A percentile compares a stretch with the other conserved stretches of the same genome.
Conservation (phyloP, 2,888 invertebrate genomes). For the Phortica magna region DNA sequence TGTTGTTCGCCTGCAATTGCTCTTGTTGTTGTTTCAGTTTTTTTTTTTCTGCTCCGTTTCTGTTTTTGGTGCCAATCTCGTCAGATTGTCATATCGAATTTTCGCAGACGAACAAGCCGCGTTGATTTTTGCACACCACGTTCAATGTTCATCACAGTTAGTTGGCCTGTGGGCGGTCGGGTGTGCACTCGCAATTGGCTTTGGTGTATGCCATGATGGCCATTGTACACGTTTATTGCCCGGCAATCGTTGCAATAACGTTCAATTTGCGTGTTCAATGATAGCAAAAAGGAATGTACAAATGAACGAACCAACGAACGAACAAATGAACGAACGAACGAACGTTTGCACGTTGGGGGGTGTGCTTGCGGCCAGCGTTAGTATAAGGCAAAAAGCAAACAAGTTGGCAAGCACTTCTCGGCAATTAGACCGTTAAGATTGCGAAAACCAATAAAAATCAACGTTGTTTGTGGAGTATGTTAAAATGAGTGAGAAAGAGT, state of each 20-base stretch:
- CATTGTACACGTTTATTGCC: conserved; percentile 49
- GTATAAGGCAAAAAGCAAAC: conserved; percentile 17
- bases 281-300: conserved; percentile 22
- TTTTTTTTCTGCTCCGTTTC: conserved; percentile 6
- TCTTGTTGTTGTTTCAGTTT: conserved; percentile 32
- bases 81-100: conserved; percentile 55
- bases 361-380: conserved; percentile 14
- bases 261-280: conserved; percentile 54
- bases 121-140: conserved; percentile 42
- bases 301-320: neutral
- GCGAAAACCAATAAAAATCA: conserved; percentile 41
- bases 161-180: conserved; percentile 23
- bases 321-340: conserved; percentile 20
- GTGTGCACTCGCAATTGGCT: neutral
- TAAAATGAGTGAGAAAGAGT: neutral
- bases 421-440: conserved; percentile 57
- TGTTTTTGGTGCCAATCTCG: conserved; percentile 36
- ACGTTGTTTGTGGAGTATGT: neutral
- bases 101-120: conserved; percentile 49
- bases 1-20: conserved; percentile 10
- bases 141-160: neutral
- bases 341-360: neutral
- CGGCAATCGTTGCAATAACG: conserved; percentile 55
- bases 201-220: neutral
- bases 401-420: conserved; percentile 38